Base-by-base conservation (phyloP, 2,113 vertebrate genomes). In the Atractosteus spatula region DNA sequence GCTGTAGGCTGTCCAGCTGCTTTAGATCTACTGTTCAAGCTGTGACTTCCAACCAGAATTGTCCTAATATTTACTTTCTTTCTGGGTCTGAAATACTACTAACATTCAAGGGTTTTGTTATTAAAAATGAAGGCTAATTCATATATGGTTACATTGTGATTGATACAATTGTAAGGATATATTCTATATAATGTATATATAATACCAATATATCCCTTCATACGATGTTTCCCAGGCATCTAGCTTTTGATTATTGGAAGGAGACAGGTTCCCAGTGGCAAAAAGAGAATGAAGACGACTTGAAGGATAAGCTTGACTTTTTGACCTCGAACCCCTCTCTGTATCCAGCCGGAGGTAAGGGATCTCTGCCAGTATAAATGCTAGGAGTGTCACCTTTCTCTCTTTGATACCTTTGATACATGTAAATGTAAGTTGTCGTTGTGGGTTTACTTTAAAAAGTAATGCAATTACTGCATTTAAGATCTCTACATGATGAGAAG, bases 251-350 rank as follows among this genome's bases (percentile, higher is more conserved):
- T 77, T 93, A 96, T 0, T 99, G 97, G 97, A 92, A 85, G 73
- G 90, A 91, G 77, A 77, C 92, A 1, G 97, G 97, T 2, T 78
- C 90, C 51, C 97, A 96, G 70, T 99, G 97, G 97, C 96, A 99
- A 81, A 91, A 92, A 41, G 97, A 99, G 82, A 99, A 99, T 6
- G 95, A 97, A 78, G 93, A 94, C 0, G 96, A 97, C 66, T 89
- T 99, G 74, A 99, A 99, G 85, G 96, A 99, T 85, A 99, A 98
- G 81, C 88, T 97, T 83, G 93, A 99, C 83, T 99, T 97, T 13
- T 84, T 90, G 71, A 51, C 89, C 10, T 70, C 83, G 0, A 82
- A 86, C 3, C 93, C 94, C 0, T 51, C 87, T 68, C 88, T 88
- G 77, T 97, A 96, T 83, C 95, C 96, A 29, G 68, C 70, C 6